Percentiles rank a stretch among this genome's conserved stretches.
Evolutionary conservation across 2,888 invertebrate genomes (phyloP).

Genomic region (Lasioglossum villosulum): DNA sequence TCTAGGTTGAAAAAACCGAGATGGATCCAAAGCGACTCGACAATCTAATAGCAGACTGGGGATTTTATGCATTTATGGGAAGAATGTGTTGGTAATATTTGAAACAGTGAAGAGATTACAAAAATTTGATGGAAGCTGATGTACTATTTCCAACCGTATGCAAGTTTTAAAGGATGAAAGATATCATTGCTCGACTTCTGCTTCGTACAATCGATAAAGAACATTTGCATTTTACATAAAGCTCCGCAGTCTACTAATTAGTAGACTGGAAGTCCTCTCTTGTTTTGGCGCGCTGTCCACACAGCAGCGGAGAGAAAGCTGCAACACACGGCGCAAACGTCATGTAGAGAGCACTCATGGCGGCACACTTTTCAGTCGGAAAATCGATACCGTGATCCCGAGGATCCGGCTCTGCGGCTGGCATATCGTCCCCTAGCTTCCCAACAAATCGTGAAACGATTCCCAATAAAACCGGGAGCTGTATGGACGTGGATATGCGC

Average conservation of each 20-base stretch:
- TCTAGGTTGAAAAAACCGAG: background rate
- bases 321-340: slow-evolving; percentile 62
- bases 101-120: too few species aligned
- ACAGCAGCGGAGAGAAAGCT: slow-evolving; percentile 68
- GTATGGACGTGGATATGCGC: background rate
- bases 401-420: slow-evolving; percentile 36
- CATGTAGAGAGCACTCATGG: slow-evolving; percentile 65
- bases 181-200: background rate
- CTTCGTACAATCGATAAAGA: background rate
- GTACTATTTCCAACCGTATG: background rate
- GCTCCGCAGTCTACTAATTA: slow-evolving; percentile 25
- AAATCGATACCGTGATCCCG: slow-evolving; percentile 64
- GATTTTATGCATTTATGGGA: too few species aligned
- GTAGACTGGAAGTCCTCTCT: slow-evolving; percentile 41
- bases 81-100: too few species aligned
- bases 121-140: too few species aligned
- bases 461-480: background rate
- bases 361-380: slow-evolving; percentile 68
- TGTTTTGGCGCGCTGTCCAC: slow-evolving; percentile 49
- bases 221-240: background rate
- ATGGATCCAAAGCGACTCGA: background rate
- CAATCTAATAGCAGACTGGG: slow-evolving; percentile 41
- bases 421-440: background rate
- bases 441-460: background rate
- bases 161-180: background rate